Percentiles rank a stretch among this genome's conserved stretches.
These are phyloP conservation scores for Cataglyphis rosenhaueri DNA, from an alignment of 2,888 invertebrate genomes.

Conservation along the genomic window DNA sequence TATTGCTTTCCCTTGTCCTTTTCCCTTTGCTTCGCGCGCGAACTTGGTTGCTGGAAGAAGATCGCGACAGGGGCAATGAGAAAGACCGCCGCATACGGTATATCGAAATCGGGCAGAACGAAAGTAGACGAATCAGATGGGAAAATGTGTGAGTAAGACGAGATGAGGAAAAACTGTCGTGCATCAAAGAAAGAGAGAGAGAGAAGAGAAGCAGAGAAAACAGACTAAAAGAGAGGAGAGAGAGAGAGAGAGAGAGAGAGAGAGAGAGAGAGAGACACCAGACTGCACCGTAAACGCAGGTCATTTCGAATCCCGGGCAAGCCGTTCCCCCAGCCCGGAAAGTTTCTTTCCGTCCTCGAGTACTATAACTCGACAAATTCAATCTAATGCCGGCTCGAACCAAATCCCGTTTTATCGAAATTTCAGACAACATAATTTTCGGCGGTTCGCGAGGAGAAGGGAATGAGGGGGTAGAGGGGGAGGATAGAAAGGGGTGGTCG, in stretches of 20 bases:
- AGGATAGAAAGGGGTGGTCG: neutral
- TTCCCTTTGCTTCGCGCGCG: slow-evolving; percentile 58
- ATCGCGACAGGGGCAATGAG: slow-evolving; percentile 38
- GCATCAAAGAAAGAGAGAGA: neutral
- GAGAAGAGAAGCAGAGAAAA: neutral
- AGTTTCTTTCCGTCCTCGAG: slow-evolving; percentile 77
- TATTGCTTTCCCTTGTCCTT: slow-evolving; percentile 34
- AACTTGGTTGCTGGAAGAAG: slow-evolving; percentile 59
- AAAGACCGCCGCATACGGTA: slow-evolving; percentile 43
- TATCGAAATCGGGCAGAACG: slow-evolving; percentile 60
- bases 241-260: neutral
- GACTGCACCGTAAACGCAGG: slow-evolving; percentile 64
- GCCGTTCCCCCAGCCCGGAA: slow-evolving; percentile 71
- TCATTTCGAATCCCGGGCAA: slow-evolving; percentile 70
- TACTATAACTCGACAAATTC: slow-evolving; percentile 81
- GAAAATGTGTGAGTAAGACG: slow-evolving; percentile 34
- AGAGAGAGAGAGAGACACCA: slow-evolving; percentile 15
- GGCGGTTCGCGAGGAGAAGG: slow-evolving; percentile 57
- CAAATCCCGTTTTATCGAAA: slow-evolving; percentile 82
- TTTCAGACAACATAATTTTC: slow-evolving; percentile 81
- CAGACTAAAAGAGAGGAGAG: neutral
- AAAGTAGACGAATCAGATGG: slow-evolving; percentile 10
- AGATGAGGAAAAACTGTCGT: slow-evolving; percentile 18
- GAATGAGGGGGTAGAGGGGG: neutral
- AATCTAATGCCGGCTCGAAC: slow-evolving; percentile 78